These are phyloP conservation scores for Halcyon malimbica DNA, from an alignment of 2,113 vertebrate genomes.

Conservation along the genomic window DNA sequence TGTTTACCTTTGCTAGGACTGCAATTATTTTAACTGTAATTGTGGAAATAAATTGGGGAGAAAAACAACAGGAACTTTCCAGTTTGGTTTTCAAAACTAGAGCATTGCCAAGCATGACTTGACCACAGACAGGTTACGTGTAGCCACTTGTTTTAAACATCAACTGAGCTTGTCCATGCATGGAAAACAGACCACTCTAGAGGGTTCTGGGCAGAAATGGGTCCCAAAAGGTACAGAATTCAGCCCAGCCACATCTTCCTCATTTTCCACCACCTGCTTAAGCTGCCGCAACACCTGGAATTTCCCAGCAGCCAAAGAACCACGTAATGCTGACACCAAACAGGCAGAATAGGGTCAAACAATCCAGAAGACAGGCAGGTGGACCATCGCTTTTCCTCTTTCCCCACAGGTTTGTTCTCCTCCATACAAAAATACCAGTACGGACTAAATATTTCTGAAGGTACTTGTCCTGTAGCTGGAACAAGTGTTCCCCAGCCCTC, in stretches of 20 bases:
- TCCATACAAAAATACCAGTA: background rate
- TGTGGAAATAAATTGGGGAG: slow-evolving; percentile 17
- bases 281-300: background rate
- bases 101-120: background rate
- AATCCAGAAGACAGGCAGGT: background rate
- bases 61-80: background rate
- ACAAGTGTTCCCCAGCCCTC: background rate
- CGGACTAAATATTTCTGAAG: background rate
- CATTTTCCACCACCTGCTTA: background rate
- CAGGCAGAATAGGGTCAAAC: background rate
- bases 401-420: background rate
- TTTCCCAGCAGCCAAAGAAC: background rate
- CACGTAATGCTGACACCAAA: fast-evolving
- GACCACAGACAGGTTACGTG: background rate
- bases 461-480: background rate
- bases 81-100: background rate
- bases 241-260: background rate
- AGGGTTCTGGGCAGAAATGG: background rate
- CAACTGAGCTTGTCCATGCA: background rate
- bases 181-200: background rate
- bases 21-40: slow-evolving; percentile 35
- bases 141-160: slow-evolving; percentile 7
- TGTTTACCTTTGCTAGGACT: slow-evolving; percentile 12
- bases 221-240: background rate
- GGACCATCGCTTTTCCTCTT: background rate